Conservation (phyloP, 1,140 invertebrate species). For the Drosophila ambigua region DNA sequence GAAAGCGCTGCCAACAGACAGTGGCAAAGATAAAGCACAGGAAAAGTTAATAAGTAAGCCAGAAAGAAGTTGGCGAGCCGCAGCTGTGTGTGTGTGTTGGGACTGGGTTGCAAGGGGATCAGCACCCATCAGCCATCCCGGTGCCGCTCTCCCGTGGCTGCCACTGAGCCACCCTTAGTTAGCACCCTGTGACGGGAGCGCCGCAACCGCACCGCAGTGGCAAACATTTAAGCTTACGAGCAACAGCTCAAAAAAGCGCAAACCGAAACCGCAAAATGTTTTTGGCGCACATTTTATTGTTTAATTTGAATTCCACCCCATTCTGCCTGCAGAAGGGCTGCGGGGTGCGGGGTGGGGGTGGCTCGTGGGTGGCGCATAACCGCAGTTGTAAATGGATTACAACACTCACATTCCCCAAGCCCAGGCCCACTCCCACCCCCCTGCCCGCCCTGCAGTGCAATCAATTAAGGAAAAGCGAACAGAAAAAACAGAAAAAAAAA, state of each 20-base stretch:
- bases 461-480: slow-evolving; percentile 23
- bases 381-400: slow-evolving; percentile 54
- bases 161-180: no score
- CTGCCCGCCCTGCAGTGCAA: slow-evolving; percentile 14
- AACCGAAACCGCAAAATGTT: slow-evolving; percentile 52
- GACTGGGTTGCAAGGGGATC: no score
- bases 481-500: no score
- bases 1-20: no score
- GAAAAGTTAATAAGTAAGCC: no score
- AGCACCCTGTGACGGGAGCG: neutral
- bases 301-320: slow-evolving; percentile 63
- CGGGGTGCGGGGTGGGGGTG: no score
- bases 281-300: slow-evolving; percentile 63
- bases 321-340: neutral
- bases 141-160: no score
- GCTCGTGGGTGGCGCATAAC: slow-evolving; percentile 2
- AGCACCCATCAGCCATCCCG: no score
- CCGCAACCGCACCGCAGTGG: neutral
- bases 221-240: slow-evolving; percentile 12
- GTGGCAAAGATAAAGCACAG: no score
- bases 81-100: no score
- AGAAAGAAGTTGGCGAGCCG: no score
- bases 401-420: neutral
- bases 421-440: neutral
- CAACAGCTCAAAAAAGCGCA: slow-evolving; percentile 10